Conservation (phyloP, 2,113 vertebrate species). For the Datnioides undecimradiatus region DNA sequence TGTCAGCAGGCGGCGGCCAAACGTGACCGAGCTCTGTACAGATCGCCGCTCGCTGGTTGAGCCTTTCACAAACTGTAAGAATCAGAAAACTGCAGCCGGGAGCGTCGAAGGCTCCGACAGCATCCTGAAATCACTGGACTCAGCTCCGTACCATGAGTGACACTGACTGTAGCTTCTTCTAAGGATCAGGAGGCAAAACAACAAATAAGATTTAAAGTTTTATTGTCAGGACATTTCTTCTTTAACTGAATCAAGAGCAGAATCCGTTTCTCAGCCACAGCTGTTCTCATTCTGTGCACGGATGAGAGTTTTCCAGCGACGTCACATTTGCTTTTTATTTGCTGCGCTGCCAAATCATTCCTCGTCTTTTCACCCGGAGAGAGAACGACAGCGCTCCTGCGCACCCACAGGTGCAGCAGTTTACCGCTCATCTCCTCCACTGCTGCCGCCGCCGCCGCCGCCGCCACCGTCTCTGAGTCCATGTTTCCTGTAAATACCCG, state of each 20-base stretch:
- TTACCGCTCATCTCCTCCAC: slow-evolving; percentile 23
- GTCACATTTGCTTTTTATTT: too few relatives aligned
- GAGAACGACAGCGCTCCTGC: too few relatives aligned
- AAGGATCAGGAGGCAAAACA: too few relatives aligned
- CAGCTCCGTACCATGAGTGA: too few relatives aligned
- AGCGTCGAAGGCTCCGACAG: slow-evolving; percentile 45
- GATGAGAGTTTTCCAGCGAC: slow-evolving; percentile 4
- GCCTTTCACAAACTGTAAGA: slow-evolving; percentile 58
- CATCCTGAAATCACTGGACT: too few relatives aligned
- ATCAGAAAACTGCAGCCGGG: slow-evolving; percentile 23
- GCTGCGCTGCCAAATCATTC: slow-evolving; percentile 66
- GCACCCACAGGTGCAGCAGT: too few relatives aligned
- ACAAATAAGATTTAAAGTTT: too few relatives aligned
- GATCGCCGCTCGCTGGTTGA: slow-evolving; percentile 83
- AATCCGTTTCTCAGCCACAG: neutral
- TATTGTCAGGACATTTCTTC: too few relatives aligned
- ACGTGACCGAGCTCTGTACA: slow-evolving; percentile 60
- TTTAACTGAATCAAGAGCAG: neutral
- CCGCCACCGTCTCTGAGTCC: slow-evolving; percentile 10
- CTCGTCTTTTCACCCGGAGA: slow-evolving; percentile 61
- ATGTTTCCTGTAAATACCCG: slow-evolving; percentile 57
- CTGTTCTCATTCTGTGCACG: neutral
- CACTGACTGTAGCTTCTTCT: slow-evolving; percentile 27
- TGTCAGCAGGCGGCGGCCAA: too few relatives aligned
- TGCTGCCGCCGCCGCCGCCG: neutral